Base-by-base conservation (phyloP, 2,113 vertebrate genomes). In the Zootoca vivipara region DNA sequence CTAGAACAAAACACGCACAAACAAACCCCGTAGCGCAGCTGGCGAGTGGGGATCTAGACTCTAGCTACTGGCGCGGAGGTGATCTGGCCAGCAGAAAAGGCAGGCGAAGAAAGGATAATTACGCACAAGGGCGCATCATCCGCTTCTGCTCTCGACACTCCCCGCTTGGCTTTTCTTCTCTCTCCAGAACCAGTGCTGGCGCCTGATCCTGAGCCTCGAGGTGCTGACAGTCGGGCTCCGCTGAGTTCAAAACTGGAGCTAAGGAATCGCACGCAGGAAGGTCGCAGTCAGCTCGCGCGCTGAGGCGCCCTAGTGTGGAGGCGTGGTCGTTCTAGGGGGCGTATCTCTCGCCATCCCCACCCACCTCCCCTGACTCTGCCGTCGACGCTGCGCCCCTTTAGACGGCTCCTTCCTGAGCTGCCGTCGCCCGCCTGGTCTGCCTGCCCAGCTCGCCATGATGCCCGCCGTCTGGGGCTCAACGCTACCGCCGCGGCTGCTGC, bases 401-500 rank as follows among this genome's bases (percentile, higher is more conserved):
- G 64, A 79, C 13, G 65, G 65, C 46, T 30, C 13, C 40, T 46
- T 22, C 13, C 65, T 40, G 65, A 18, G 28, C 28, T 70, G 2
- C 18, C 4, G 38, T 12, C 40, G 30, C 4, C 18, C n/a, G 40
- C 40, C 75, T 28, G 22, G 7, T 4, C n/a, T 3, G 20, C n/a
- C 5, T 6, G 38, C 30, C 18, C 7, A 30, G 8, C 30, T 26
- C 28, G 72, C 33, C 30, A 12, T n/a, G 70, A 9, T 33, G 30
- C 12, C n/a, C 69, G 64, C 64, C 70, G 70, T 72, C 24, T 16
- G 52, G 10, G 22, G 26, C 35, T 78, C 33, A 81, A 24, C 81
- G 81, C 89, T 82, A 82, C 12, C 7, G 88, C n/a, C 79, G 85
- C 90, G 90, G 89, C 40, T 81, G 81, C 89, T 83, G 85, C 10